These are phyloP conservation scores for Paradoxurus hermaphroditus DNA, from an alignment of 2,113 vertebrate species.

Conservation along the genomic window DNA sequence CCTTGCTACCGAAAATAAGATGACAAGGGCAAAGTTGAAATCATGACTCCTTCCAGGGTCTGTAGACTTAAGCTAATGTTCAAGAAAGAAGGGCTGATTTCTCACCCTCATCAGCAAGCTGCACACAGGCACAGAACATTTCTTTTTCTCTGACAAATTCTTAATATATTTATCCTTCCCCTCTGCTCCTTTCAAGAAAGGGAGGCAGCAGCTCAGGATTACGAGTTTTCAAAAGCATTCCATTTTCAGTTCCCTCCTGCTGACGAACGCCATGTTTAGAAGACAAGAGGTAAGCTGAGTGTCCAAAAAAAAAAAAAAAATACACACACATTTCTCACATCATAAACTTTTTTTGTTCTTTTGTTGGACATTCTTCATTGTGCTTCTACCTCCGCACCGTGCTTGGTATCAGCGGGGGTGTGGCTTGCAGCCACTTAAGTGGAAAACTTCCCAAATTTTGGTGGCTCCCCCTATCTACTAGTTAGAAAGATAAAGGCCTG, in stretches of 20 bases:
- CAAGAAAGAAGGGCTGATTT: constrained; percentile 16
- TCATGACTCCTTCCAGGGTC: constrained; percentile 45
- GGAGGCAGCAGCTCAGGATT: constrained; percentile 70
- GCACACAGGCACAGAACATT: constrained; percentile 47
- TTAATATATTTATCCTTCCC: constrained; percentile 79
- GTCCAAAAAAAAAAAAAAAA: not conserved
- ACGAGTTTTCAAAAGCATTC: constrained; percentile 76
- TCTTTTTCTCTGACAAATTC: constrained; percentile 70
- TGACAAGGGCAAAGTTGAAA: constrained; percentile 74
- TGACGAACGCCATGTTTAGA: constrained; percentile 71
- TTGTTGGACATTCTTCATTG: not conserved
- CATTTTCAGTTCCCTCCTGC: constrained; percentile 66
- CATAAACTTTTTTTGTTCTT: not conserved
- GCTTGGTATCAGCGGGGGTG: not conserved
- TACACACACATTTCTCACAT: not conserved
- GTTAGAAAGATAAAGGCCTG: not conserved
- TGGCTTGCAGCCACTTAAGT: not conserved
- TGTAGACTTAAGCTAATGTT: constrained; percentile 76
- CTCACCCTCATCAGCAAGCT: constrained; percentile 55
- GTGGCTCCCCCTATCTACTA: not conserved
- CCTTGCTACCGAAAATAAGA: constrained; percentile 76
- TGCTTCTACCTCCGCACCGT: not conserved
- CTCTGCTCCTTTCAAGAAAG: constrained; percentile 68
- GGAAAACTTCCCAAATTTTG: constrained; percentile 23
- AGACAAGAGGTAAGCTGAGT: constrained; percentile 71